phyloP scores from a whole-genome alignment of 1,140 invertebrate species.

The Lepidurus apus region DNA sequence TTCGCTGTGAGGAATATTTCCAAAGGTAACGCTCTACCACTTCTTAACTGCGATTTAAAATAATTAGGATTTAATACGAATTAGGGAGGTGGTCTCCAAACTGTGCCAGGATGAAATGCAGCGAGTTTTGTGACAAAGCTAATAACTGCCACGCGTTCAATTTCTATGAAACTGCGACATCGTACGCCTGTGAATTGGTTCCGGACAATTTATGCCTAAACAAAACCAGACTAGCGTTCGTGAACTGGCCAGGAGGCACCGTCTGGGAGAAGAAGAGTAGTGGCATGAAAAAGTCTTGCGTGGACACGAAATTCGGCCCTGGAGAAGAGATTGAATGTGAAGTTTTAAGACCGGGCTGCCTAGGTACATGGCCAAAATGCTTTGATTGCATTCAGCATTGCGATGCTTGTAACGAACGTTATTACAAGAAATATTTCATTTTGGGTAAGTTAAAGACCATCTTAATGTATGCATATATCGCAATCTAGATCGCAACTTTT shows the following conservation, averaged over 20 bases:
- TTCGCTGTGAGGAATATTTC: neutral
- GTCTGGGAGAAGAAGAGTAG: neutral
- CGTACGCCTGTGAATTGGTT: neutral
- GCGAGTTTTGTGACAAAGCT: neutral
- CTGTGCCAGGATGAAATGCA: neutral
- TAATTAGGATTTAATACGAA: too few relatives aligned
- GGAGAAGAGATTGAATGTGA: neutral
- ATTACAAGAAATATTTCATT: neutral
- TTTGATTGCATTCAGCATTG: neutral
- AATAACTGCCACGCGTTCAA: neutral
- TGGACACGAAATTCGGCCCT: neutral
- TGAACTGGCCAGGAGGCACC: neutral
- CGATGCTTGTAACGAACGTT: neutral
- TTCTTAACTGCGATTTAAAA: too few relatives aligned
- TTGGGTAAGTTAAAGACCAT: neutral
- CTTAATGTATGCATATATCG: neutral
- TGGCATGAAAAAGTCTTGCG: neutral
- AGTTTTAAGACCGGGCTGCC: neutral
- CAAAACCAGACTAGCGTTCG: neutral
- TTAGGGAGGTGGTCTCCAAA: too few relatives aligned
- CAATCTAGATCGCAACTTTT: neutral
- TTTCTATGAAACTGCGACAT: neutral
- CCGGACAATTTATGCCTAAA: neutral
- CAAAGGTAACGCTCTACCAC: too few relatives aligned
- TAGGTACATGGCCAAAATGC: neutral